phyloP scores from a whole-genome alignment of 1,140 invertebrate species.

The Eriocheir sinensis region DNA sequence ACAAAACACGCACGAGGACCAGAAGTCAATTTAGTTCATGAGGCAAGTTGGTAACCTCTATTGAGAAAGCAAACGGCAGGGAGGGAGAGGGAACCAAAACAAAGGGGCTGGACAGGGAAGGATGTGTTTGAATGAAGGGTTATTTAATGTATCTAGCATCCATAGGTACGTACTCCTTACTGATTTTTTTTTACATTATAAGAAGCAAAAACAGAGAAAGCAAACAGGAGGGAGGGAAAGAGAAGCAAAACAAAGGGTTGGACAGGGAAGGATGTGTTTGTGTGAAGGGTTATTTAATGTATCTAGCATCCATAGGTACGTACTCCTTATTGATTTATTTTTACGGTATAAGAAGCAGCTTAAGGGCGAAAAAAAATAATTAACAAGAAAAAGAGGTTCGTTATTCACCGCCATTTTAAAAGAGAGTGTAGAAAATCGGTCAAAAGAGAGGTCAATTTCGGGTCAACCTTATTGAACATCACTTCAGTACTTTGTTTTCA shows the following conservation, averaged over 20 bases:
- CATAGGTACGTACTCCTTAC: too few relatives aligned
- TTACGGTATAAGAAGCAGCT: background rate
- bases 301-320: too few relatives aligned
- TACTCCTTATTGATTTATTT: background rate
- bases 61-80: background rate
- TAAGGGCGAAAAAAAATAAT: too few relatives aligned
- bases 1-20: too few relatives aligned
- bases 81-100: background rate
- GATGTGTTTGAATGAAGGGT: background rate
- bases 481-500: background rate
- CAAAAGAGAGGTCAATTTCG: too few relatives aligned
- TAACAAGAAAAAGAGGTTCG: too few relatives aligned
- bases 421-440: too few relatives aligned
- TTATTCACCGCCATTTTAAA: too few relatives aligned
- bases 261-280: background rate
- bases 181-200: background rate
- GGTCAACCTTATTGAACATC: too few relatives aligned
- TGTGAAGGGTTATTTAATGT: background rate
- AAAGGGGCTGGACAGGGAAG: background rate
- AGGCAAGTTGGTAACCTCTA: too few relatives aligned
- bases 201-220: slow-evolving; percentile 8
- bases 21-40: too few relatives aligned
- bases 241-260: background rate
- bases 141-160: too few relatives aligned
- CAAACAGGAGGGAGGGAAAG: slow-evolving; percentile 3